Evolutionary conservation across 2,888 invertebrate genomes (phyloP).

Genomic region (Brassicogethes aeneus): DNA sequence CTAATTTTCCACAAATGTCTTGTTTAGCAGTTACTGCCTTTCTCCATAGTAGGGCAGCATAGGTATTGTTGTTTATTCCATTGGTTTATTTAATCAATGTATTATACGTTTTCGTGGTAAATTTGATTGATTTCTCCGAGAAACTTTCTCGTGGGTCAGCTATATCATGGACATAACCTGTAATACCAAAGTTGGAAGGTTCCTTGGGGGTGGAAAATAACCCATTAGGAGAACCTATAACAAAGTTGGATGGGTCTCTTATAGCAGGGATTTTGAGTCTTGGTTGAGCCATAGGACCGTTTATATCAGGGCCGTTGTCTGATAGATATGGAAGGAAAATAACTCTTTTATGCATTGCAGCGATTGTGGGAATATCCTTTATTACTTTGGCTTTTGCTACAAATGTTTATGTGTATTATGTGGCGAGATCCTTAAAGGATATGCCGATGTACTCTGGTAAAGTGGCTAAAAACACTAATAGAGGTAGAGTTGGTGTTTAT

Average conservation of each 20-base stretch:
- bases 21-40: too few species aligned
- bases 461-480: constrained; percentile 65
- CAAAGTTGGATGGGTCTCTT: not conserved
- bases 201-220: too few species aligned
- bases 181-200: too few species aligned
- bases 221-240: not conserved
- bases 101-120: too few species aligned
- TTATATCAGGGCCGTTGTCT: constrained; percentile 18
- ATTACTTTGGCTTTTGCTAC: constrained; percentile 19
- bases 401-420: constrained; percentile 33
- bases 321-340: constrained; percentile 51
- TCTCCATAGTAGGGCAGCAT: too few species aligned
- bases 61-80: too few species aligned
- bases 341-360: constrained; percentile 51
- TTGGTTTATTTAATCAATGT: too few species aligned
- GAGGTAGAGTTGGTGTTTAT: constrained; percentile 45
- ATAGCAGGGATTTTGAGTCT: constrained; percentile 11
- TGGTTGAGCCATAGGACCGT: constrained; percentile 23
- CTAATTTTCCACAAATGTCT: too few species aligned
- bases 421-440: constrained; percentile 52
- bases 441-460: constrained; percentile 81
- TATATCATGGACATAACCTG: too few species aligned
- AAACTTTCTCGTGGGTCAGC: too few species aligned
- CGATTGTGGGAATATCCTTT: constrained; percentile 52
- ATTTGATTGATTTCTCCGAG: too few species aligned